Evolutionary conservation across 2,113 vertebrate species (phyloP), one percentile per base, ranked within the genome.

Genomic region (Alouatta palliata): DNA sequence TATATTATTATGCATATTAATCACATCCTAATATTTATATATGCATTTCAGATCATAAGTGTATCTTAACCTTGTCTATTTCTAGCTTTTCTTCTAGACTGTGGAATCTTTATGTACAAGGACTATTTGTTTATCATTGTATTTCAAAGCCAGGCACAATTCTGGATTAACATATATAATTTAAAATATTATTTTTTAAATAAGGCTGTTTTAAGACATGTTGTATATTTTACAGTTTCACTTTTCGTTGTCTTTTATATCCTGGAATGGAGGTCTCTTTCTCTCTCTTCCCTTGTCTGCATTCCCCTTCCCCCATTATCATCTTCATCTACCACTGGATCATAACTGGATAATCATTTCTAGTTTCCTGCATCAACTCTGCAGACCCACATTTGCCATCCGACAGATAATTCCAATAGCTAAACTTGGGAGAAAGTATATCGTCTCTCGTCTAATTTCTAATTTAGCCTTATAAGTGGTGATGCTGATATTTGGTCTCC

Each of bases 131-230:
- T 84, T 85, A 52, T 71, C 32, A 83, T 21, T 35, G 13, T 76
- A 54, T 45, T 10, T 54, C 21, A 76, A 68, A 79, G 4, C 27
- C 25, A 76, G 40, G 27, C 6, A 54, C 20, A 80, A 64, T 73
- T 73, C 12, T 84, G 64, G n/a, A 79, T 47, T 47, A 54, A 27
- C 5, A 6, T 70, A 37, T 4, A 37, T 32, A 83, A 80, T 58
- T 93, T 68, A n/a, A 84, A 70, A 66, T 30, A 86, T n/a, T 83
- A 86, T 37, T 83, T 27, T 70, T 87, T 73, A 84, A 89, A 9
- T 68, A 27, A 9, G 13, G 20, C 35, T 43, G 58, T n/a, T 68
- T 12, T 12, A 86, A 93, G 47, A 58, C 3, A 23, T 47, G 5
- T 37, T 79, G 4, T 30, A 25, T 37, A 49, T 45, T 82, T 92